phyloP scores from a whole-genome alignment of 2,888 invertebrate species.

The Meghimatium bilineatum region DNA sequence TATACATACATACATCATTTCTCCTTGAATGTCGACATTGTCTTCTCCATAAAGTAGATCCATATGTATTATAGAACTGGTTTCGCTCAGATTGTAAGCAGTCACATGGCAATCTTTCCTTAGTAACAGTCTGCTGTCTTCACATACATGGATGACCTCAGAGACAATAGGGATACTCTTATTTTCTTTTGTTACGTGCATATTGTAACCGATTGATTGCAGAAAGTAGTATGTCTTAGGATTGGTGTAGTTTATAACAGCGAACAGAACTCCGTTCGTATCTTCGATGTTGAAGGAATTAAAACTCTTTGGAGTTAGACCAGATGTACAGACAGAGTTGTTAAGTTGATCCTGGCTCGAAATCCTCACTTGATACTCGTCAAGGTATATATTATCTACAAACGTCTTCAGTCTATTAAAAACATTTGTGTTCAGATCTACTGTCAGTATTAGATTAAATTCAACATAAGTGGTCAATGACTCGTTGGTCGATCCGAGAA shows the following conservation, averaged over 20 bases:
- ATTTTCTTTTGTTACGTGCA: not conserved
- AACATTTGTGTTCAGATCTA: not conserved
- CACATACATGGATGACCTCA: slow-evolving; percentile 3
- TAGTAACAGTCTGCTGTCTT: not conserved
- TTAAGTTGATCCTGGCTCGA: not conserved
- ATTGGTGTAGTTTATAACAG: not conserved
- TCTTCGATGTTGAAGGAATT: not conserved
- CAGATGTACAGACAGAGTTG: not conserved
- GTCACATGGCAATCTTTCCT: not conserved
- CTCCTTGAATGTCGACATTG: not conserved
- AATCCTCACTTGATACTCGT: not conserved
- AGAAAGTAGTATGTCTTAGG: not conserved
- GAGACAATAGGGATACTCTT: not conserved
- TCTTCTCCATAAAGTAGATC: not conserved
- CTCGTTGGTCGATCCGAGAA: too few species aligned
- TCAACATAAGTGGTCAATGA: not conserved
- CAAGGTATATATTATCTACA: not conserved
- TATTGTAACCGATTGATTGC: not conserved
- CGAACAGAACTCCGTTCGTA: not conserved
- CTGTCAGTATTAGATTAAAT: not conserved
- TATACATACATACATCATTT: slow-evolving; percentile 10
- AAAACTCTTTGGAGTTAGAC: not conserved
- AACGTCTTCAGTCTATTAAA: not conserved
- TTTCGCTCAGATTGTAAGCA: slow-evolving; percentile 11
- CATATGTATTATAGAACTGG: not conserved